Percentiles rank a stretch among this genome's conserved stretches.
Conservation (phyloP, 2,888 invertebrate species). For the Pseudococcus longispinus region DNA sequence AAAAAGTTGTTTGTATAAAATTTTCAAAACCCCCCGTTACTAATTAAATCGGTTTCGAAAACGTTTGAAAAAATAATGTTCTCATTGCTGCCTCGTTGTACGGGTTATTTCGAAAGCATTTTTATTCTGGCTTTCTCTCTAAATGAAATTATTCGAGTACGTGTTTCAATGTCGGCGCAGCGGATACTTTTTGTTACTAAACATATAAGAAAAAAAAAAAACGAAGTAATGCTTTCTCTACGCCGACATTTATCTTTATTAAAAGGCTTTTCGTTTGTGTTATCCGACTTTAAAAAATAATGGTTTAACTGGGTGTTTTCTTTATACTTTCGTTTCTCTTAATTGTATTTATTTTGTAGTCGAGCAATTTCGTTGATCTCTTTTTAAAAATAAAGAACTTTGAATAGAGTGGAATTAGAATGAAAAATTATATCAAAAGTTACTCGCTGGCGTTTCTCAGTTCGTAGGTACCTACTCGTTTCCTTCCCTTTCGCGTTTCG, state of each 20-base stretch:
- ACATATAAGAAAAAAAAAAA: not conserved
- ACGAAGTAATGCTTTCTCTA: not conserved
- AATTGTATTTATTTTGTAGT: conserved; percentile 22
- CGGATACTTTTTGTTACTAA: not conserved
- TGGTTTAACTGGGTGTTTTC: conserved; percentile 7
- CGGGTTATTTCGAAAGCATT: not conserved
- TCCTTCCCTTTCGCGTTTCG: not conserved
- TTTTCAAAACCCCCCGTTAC: not conserved
- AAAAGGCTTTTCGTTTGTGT: conserved; percentile 26
- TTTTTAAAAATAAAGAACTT: not conserved
- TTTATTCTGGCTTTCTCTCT: not conserved
- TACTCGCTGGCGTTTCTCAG: not conserved
- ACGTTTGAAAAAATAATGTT: not conserved
- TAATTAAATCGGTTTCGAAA: not conserved
- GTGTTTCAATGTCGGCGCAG: not conserved
- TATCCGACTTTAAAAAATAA: conserved; percentile 22
- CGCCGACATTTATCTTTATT: conserved; percentile 18
- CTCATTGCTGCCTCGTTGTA: not conserved
- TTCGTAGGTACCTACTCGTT: too few species aligned
- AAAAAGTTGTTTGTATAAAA: not conserved
- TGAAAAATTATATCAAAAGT: conserved; percentile 12
- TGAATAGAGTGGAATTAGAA: conserved; percentile 4
- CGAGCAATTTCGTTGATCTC: conserved; percentile 22
- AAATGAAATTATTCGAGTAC: conserved; percentile 17
- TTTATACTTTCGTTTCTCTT: conserved; percentile 18